These are phyloP conservation scores for Sebastes minor DNA, from an alignment of 2,797 vertebrate species.

Conservation along the genomic window DNA sequence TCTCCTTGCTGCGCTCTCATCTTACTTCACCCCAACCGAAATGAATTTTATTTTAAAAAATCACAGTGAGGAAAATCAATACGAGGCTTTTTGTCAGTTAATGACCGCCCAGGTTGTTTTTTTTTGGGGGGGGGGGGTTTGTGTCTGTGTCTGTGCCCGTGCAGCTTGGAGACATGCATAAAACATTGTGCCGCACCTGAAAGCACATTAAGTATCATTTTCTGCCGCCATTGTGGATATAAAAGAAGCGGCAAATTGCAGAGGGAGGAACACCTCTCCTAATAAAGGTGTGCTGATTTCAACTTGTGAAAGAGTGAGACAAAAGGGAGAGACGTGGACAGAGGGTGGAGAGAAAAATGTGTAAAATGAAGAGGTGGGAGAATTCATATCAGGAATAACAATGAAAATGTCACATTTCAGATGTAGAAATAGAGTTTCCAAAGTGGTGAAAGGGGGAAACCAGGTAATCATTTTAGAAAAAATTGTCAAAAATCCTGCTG, in stretches of 20 bases:
- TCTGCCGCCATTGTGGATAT: slow-evolving; percentile 57
- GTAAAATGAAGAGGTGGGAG: slow-evolving; percentile 6
- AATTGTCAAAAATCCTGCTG: not conserved
- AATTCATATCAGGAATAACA: not conserved
- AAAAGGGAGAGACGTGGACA: slow-evolving; percentile 5
- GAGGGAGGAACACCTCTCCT: slow-evolving; percentile 51
- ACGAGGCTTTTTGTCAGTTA: slow-evolving; percentile 65
- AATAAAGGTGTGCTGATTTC: slow-evolving; percentile 47
- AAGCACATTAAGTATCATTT: slow-evolving; percentile 76
- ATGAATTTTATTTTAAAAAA: slow-evolving; percentile 41
- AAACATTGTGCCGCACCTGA: slow-evolving; percentile 70
- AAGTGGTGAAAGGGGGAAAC: not conserved
- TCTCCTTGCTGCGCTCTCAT: slow-evolving; percentile 39
- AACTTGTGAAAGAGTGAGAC: slow-evolving; percentile 22
- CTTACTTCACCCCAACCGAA: slow-evolving; percentile 44
- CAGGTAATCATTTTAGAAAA: slow-evolving; percentile 10
- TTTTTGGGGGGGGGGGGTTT: accelerated
- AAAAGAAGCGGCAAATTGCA: slow-evolving; percentile 65
- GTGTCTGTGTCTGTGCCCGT: slow-evolving; percentile 41
- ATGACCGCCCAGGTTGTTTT: slow-evolving; percentile 52
- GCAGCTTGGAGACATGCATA: slow-evolving; percentile 64
- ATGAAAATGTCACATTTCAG: slow-evolving; percentile 16
- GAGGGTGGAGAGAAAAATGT: not conserved
- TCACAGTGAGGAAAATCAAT: slow-evolving; percentile 68
- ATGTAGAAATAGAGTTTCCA: slow-evolving; percentile 2